These are phyloP conservation scores for Sylvia atricapilla DNA, from an alignment of 2,113 vertebrate genomes.

Conservation along the genomic window DNA sequence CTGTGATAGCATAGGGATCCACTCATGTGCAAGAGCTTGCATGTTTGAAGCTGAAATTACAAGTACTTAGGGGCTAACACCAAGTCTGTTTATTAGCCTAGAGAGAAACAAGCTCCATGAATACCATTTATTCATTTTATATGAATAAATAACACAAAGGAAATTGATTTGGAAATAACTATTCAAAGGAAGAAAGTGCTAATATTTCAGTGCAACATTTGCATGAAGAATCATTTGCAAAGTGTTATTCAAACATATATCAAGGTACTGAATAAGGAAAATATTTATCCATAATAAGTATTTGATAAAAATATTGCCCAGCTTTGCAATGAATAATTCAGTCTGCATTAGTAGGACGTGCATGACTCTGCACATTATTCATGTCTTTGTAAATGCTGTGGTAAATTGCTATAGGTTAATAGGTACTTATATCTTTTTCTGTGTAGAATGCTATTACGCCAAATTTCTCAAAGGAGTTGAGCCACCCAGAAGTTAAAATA, in stretches of 20 bases:
- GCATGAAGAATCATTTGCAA: slow-evolving; percentile 1
- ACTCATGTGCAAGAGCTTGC: background rate
- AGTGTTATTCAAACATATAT: background rate
- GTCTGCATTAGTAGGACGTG: background rate
- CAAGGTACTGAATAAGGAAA: slow-evolving; percentile 13
- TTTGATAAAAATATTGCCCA: slow-evolving; percentile 18
- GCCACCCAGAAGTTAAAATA: slow-evolving; percentile 26
- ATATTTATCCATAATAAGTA: slow-evolving; percentile 25
- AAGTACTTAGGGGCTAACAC: background rate
- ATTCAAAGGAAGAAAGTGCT: background rate
- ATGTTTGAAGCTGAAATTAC: background rate
- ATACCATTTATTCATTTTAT: background rate
- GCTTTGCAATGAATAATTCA: slow-evolving; percentile 48
- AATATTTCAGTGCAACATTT: background rate
- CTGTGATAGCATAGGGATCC: background rate
- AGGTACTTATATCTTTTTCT: background rate
- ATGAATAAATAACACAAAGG: background rate
- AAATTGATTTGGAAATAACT: slow-evolving; percentile 37
- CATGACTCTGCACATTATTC: slow-evolving; percentile 9
- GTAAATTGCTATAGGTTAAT: slow-evolving; percentile 37
- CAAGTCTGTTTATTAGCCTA: background rate
- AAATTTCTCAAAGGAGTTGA: background rate
- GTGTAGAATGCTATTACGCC: background rate
- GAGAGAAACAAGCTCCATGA: background rate
- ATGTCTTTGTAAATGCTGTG: background rate